Evolutionary conservation across 2,113 vertebrate genomes (phyloP).

Genomic region (Plecturocebus donacophilus): DNA sequence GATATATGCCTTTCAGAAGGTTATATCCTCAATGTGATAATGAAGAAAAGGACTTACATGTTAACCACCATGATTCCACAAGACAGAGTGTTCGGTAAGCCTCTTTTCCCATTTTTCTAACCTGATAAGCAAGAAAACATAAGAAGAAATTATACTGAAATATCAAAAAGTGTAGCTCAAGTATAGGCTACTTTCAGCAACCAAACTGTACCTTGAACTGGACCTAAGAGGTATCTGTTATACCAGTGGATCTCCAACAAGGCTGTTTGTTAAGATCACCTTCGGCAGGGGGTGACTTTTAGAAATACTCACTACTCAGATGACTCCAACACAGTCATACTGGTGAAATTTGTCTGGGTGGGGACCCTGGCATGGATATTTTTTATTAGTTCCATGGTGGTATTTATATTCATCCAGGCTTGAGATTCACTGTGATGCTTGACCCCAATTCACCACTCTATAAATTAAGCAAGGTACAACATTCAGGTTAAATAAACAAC

Average conservation of each 20-base stretch:
- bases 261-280: neutral
- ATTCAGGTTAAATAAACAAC: neutral
- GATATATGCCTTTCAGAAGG: neutral
- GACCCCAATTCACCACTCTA: neutral
- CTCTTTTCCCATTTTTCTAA: neutral
- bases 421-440: neutral
- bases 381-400: neutral
- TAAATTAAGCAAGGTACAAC: neutral
- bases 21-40: slow-evolving; percentile 3
- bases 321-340: neutral
- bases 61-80: neutral
- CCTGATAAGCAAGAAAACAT: slow-evolving; percentile 1
- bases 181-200: neutral
- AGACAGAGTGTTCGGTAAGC: neutral
- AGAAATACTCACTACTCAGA: neutral
- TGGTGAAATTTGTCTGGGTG: neutral
- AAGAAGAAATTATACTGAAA: slow-evolving; percentile 31
- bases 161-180: neutral
- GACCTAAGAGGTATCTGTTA: neutral
- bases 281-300: neutral
- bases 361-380: neutral
- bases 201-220: neutral
- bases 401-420: neutral
- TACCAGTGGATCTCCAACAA: neutral
- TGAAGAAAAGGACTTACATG: neutral